Base-by-base conservation (phyloP, 2,113 vertebrate genomes). In the Macrotus californicus region DNA sequence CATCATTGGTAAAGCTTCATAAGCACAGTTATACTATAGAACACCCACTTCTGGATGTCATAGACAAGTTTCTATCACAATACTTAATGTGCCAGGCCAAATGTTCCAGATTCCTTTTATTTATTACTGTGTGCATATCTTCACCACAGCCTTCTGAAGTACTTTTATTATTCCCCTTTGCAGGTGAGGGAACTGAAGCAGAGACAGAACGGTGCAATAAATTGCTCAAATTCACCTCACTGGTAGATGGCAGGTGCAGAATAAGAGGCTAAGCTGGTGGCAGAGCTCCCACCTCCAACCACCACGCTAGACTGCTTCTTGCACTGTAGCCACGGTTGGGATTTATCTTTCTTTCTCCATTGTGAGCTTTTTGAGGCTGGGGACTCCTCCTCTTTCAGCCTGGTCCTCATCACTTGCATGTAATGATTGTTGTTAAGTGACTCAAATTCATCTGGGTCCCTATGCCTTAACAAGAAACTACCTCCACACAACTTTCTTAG, bases 241-340 rank as follows among this genome's bases (percentile, higher is more conserved):
- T 16, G n/a, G 66, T 26, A 76, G 76, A 87, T 5, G 39, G 39
- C 39, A 43, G 41, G 22, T 11, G 13, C 18, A 76, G 41, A 92
- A 34, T 4, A 22, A 34, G 5, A 79, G 19, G 16, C 5, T 34
- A n/a, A 11, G 15, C 59, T 50, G 39, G 15, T 6, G 19, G 43
- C 59, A 61, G 94, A n/a, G 43, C 43, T 43, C 34, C 13, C 4
- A 34, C 29, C 70, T 39, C 31, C 29, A 77, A 43, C 22, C 13
- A 14, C 46, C 7, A 29, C 8, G 12, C 41, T 59, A n/a, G 13
- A 19, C 7, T 39, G 6, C 34, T 70, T 31, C 29, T 61, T 7
- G 0, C 7, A 21, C 54, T 19, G 64, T 15, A 48, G 66, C 61
- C 43, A 16, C 6, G 0, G 4, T 7, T 39, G 12, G 39, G 11